Conservation (phyloP, 1,140 invertebrate genomes). For the Drosophila pandora region DNA sequence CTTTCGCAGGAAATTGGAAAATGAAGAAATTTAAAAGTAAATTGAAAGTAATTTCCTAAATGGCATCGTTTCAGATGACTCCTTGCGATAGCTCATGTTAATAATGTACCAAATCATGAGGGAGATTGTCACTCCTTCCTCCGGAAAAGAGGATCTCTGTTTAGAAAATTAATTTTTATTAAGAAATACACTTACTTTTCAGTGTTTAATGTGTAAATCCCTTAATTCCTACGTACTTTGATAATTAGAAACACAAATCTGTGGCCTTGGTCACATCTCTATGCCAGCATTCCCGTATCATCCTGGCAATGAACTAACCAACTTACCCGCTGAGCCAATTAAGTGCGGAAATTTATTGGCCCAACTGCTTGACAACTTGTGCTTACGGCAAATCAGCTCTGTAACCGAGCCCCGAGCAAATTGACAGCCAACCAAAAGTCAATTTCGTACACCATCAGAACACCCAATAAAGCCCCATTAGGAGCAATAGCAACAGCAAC, state of each 20-base stretch:
- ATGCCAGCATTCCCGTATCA: constrained; percentile 1
- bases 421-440: constrained; percentile 77
- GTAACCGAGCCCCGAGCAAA: constrained; percentile 46
- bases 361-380: constrained; percentile 63
- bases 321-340: constrained; percentile 55
- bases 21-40: constrained; percentile 63
- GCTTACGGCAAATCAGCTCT: constrained; percentile 60
- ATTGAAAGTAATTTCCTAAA: constrained; percentile 63
- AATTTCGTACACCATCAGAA: constrained; percentile 75
- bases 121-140: constrained; percentile 8
- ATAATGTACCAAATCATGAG: constrained; percentile 34
- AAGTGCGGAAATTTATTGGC: constrained; percentile 62
- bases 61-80: constrained; percentile 55
- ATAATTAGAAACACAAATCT: constrained; percentile 7
- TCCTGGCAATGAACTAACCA: constrained; percentile 2
- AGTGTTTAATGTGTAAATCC: not conserved
- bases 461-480: constrained; percentile 74
- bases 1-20: constrained; percentile 59
- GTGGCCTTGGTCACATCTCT: constrained; percentile 1
- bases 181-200: too few relatives aligned
- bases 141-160: not conserved
- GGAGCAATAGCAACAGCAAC: constrained; percentile 32
- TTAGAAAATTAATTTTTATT: too few relatives aligned
- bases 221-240: too few relatives aligned
- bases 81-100: constrained; percentile 33